Evolutionary conservation across 2,113 vertebrate species (phyloP).

Genomic region (Rhea americana): DNA sequence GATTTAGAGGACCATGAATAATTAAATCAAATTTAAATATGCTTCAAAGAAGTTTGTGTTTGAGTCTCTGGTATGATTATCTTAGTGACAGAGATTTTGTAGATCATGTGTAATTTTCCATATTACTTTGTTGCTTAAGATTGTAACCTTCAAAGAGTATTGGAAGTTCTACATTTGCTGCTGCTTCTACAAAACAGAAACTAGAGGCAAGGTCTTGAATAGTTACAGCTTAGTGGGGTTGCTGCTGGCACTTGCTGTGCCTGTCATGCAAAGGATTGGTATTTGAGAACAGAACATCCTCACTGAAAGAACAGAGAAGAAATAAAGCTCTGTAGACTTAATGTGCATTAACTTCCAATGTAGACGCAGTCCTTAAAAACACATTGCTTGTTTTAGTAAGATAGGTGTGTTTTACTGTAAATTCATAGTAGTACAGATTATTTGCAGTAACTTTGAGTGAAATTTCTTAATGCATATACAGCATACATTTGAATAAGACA

Average conservation of each 20-base stretch:
- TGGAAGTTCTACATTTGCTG: slow-evolving; percentile 8
- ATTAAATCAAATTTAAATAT: neutral
- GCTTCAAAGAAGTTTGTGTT: neutral
- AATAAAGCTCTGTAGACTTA: neutral
- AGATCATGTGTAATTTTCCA: neutral
- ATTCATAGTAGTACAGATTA: neutral
- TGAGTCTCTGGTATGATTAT: neutral
- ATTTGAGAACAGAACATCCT: slow-evolving; percentile 49
- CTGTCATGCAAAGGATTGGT: slow-evolving; percentile 15
- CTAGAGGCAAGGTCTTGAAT: slow-evolving; percentile 30
- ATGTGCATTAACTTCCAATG: neutral
- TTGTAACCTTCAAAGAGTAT: neutral
- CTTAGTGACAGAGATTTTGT: neutral
- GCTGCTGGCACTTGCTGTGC: slow-evolving; percentile 30
- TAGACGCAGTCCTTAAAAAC: neutral
- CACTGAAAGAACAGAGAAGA: slow-evolving; percentile 2
- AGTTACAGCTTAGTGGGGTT: slow-evolving; percentile 32
- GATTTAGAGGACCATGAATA: neutral
- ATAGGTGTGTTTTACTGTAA: neutral
- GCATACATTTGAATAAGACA: neutral
- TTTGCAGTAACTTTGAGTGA: neutral
- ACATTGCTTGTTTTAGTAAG: neutral
- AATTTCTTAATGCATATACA: neutral
- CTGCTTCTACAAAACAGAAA: slow-evolving; percentile 34
- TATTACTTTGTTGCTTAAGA: neutral